These are phyloP conservation scores for Strix uralensis DNA, from an alignment of 2,113 vertebrate species.

Conservation along the genomic window DNA sequence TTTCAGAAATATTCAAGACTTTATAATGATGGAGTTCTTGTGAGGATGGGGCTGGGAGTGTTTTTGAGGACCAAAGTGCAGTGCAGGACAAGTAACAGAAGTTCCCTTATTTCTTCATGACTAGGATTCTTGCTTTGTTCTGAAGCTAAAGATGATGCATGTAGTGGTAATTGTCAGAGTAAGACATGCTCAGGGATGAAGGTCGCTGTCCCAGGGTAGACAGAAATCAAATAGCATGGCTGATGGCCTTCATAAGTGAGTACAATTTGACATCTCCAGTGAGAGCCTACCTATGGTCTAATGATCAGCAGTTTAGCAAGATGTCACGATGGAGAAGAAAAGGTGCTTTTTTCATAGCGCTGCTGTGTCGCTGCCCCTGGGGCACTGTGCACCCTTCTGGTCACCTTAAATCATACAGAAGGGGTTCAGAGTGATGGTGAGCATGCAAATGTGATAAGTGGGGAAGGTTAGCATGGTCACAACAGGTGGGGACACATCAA, in stretches of 20 bases:
- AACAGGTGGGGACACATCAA: not conserved
- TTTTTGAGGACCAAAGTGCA: not conserved
- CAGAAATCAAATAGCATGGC: not conserved
- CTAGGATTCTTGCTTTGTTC: not conserved
- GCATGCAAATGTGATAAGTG: not conserved
- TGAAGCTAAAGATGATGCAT: not conserved
- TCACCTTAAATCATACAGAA: not conserved
- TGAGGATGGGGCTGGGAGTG: not conserved
- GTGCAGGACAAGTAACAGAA: not conserved
- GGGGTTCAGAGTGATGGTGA: not conserved
- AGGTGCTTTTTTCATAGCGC: rapidly evolving
- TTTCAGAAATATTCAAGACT: not conserved
- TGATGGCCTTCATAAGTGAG: not conserved
- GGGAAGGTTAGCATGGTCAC: not conserved
- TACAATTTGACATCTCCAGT: not conserved
- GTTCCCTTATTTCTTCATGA: not conserved
- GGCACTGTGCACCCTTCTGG: rapidly evolving
- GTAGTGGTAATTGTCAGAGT: not conserved
- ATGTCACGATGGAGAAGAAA: not conserved
- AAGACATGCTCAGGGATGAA: not conserved
- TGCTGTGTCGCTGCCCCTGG: not conserved
- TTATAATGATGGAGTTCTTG: not conserved
- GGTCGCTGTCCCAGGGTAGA: not conserved
- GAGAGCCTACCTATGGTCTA: not conserved
- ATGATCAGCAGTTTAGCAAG: not conserved